Evolutionary conservation across 2,113 vertebrate genomes (phyloP).

Genomic region (Isichthys henryi): DNA sequence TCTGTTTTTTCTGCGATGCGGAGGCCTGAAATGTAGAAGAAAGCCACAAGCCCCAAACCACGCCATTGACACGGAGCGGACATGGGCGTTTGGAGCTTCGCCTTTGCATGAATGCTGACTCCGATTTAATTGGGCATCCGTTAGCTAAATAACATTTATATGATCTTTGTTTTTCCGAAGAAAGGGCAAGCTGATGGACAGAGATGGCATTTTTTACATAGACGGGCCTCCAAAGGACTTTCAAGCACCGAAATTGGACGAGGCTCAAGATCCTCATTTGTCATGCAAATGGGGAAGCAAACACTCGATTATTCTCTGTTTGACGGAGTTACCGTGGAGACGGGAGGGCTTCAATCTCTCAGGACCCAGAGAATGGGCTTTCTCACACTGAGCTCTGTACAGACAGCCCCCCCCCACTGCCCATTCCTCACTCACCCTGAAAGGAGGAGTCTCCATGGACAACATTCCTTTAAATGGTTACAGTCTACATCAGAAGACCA

Average conservation of each 20-base stretch:
- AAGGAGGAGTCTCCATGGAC: neutral
- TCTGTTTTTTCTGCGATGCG: neutral
- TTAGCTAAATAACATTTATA: slow-evolving; percentile 8
- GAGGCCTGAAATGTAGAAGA: neutral
- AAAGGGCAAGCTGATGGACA: neutral
- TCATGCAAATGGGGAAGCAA: slow-evolving; percentile 20
- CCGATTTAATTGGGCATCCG: neutral
- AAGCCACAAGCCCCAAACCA: neutral
- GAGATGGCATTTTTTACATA: neutral
- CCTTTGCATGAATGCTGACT: neutral
- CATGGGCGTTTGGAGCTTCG: neutral
- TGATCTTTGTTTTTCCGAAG: neutral
- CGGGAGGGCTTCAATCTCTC: neutral
- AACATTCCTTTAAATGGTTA: neutral
- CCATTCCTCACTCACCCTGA: slow-evolving; percentile 1
- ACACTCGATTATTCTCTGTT: slow-evolving; percentile 14
- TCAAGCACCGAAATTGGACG: neutral
- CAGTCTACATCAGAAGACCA: neutral
- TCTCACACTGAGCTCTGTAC: slow-evolving; percentile 13
- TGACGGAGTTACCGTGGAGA: slow-evolving; percentile 11
- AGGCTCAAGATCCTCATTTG: neutral
- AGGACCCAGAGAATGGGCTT: slow-evolving; percentile 13
- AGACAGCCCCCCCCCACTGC: neutral
- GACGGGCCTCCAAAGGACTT: neutral
- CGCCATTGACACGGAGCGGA: neutral